phyloP scores from a whole-genome alignment of 2,888 invertebrate genomes.

The Rhamphomyia laevipes region DNA sequence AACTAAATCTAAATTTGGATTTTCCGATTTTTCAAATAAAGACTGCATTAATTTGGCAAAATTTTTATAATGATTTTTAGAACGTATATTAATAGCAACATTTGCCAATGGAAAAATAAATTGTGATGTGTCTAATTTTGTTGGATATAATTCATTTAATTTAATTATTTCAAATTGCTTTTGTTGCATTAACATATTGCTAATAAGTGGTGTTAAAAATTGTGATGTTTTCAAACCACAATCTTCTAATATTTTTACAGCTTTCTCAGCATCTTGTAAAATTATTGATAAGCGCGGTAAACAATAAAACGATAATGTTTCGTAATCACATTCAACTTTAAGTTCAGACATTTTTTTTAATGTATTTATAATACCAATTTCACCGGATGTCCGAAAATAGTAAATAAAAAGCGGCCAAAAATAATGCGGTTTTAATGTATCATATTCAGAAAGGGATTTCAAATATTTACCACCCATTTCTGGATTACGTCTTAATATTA shows the following conservation, averaged over 20 bases:
- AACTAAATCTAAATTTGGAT: slow-evolving; percentile 43
- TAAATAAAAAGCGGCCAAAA: slow-evolving; percentile 53
- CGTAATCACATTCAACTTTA: slow-evolving; percentile 44
- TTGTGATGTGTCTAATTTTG: slow-evolving; percentile 41
- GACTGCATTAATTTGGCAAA: slow-evolving; percentile 42
- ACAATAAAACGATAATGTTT: slow-evolving; percentile 44
- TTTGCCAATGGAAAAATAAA: slow-evolving; percentile 40
- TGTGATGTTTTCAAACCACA: slow-evolving; percentile 25
- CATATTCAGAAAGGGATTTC: slow-evolving; percentile 20
- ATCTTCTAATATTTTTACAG: slow-evolving; percentile 24
- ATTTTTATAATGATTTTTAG: slow-evolving; percentile 38
- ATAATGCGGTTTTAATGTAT: slow-evolving; percentile 44
- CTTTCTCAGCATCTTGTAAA: slow-evolving; percentile 23
- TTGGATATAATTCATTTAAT: slow-evolving; percentile 29
- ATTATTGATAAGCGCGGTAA: slow-evolving; percentile 39
- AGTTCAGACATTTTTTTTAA: slow-evolving; percentile 43
- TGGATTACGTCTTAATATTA: slow-evolving; percentile 38
- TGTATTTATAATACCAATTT: slow-evolving; percentile 41
- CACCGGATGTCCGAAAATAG: slow-evolving; percentile 41
- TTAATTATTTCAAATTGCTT: slow-evolving; percentile 21
- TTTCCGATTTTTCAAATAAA: slow-evolving; percentile 35
- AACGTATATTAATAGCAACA: slow-evolving; percentile 35
- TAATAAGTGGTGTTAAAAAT: slow-evolving; percentile 22
- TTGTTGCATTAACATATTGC: slow-evolving; percentile 25
- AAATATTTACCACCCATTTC: slow-evolving; percentile 20